Percentiles rank a stretch among this genome's conserved stretches.
These are phyloP conservation scores for Lordiphosa clarofinis DNA, from an alignment of 1,140 invertebrate genomes.

Conservation along the genomic window DNA sequence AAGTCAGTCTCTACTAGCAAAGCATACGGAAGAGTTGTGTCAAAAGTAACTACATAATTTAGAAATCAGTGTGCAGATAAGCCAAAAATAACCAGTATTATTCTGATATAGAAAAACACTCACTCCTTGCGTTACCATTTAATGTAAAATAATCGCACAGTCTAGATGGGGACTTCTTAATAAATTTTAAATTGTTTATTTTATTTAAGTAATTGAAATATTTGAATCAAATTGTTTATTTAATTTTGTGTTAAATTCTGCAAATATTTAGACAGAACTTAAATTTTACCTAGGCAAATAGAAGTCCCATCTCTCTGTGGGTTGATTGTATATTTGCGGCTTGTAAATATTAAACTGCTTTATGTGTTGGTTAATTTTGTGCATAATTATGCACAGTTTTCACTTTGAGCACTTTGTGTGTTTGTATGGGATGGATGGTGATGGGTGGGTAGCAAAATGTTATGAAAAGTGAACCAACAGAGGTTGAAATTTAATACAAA, in stretches of 20 bases:
- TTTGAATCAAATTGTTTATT: conserved; percentile 31
- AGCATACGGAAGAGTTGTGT: no score
- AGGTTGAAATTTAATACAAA: neutral
- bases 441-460: conserved; percentile 4
- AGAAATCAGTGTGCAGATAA: no score
- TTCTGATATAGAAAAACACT: no score
- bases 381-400: conserved; percentile 65
- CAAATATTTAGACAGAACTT: conserved; percentile 46
- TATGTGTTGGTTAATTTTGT: conserved; percentile 29
- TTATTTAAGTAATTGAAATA: conserved; percentile 24
- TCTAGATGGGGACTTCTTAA: neutral
- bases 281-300: conserved; percentile 41
- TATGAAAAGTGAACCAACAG: conserved; percentile 10
- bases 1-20: no score
- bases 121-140: no score
- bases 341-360: conserved; percentile 47
- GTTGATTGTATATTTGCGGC: conserved; percentile 11
- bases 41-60: no score
- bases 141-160: no score
- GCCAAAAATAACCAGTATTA: no score
- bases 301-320: conserved; percentile 21
- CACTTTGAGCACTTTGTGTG: conserved; percentile 45
- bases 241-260: conserved; percentile 38
- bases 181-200: conserved; percentile 10
- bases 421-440: conserved; percentile 4